A percentile compares a stretch with the other conserved stretches of the same genome.
Evolutionary conservation across 1,140 invertebrate species (phyloP).

Genomic region (Drosophila littoralis): DNA sequence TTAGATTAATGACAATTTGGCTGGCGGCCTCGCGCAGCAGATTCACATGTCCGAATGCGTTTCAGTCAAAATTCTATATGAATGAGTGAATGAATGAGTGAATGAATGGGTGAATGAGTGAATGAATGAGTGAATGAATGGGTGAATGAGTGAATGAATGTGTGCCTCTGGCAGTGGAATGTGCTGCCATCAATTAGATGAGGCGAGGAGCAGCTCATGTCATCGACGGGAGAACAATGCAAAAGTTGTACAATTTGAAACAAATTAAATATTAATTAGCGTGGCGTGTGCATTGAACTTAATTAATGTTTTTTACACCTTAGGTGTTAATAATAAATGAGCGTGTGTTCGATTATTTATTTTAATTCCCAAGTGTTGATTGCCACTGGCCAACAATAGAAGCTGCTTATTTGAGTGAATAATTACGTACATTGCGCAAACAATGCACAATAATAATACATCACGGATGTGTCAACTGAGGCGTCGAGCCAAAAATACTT

Average conservation of each 20-base stretch:
- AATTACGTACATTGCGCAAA: constrained; percentile 54
- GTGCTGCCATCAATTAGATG: neutral
- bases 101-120: constrained; percentile 17
- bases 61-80: constrained; percentile 14
- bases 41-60: constrained; percentile 40
- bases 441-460: constrained; percentile 56
- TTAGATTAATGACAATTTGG: constrained; percentile 51
- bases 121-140: constrained; percentile 14
- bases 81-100: constrained; percentile 12
- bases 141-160: constrained; percentile 10
- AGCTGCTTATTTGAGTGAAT: constrained; percentile 36
- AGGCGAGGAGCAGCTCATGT: constrained; percentile 6
- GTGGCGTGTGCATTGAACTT: constrained; percentile 66
- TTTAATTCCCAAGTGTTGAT: constrained; percentile 11
- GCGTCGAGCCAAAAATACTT: constrained; percentile 12
- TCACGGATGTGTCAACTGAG: neutral
- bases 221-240: constrained; percentile 53
- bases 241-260: constrained; percentile 55
- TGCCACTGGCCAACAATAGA: constrained; percentile 16
- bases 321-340: constrained; percentile 72
- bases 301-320: constrained; percentile 75
- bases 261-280: constrained; percentile 76
- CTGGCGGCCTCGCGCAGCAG: constrained; percentile 10
- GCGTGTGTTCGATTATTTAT: constrained; percentile 33
- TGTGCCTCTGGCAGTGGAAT: neutral